Evolutionary conservation across 2,797 vertebrate species (phyloP), one percentile per base, ranked within the genome.

Genomic region (Leuciscus waleckii): DNA sequence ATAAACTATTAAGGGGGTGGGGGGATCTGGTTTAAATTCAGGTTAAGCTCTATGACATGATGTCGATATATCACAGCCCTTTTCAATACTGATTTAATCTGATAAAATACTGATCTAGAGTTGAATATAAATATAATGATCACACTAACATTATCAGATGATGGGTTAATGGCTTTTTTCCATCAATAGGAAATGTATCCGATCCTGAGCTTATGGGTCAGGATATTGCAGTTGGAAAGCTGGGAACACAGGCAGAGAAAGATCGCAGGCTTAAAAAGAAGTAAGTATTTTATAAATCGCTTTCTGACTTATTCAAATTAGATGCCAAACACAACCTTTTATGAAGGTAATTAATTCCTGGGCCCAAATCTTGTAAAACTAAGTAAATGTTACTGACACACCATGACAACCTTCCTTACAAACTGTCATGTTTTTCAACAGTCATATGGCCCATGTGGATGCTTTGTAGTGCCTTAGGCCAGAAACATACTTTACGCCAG

Each of bases 181-280:
- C 32, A 7, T 19, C 41, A 54, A 58, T 92, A 98, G 97, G 97
- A 87, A 97, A 95, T 67, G 92, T 96, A 85, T 97, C 97, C 92
- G 98, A 99, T 92, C 91, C 96, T 0, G 98, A 99, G 86, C 92
- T 96, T 88, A 95, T 95, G 1, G 96, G 96, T 88, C 98, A 98
- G 92, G 98, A 99, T 89, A 96, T 98, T 89, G 97, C 96, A 13
- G 88, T 97, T 89, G 94, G 97, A 89, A 99, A 99, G 93, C 96
- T 99, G 89, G 98, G 98, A 90, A 98, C 98, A 39, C 98, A 99
- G 94, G 98, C 98, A 7, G 98, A 99, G 93, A 99, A 99, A 92
- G 98, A 99, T 90, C 96, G 98, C 93, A 95, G 98, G 87, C 94
- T 99, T 84, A 99, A 97, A 94, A 99, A 99, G 95, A 99, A 99